Percentiles rank a stretch among this genome's conserved stretches.
phyloP scores from a whole-genome alignment of 2,888 invertebrate genomes.

The Galerucella calmariensis region DNA sequence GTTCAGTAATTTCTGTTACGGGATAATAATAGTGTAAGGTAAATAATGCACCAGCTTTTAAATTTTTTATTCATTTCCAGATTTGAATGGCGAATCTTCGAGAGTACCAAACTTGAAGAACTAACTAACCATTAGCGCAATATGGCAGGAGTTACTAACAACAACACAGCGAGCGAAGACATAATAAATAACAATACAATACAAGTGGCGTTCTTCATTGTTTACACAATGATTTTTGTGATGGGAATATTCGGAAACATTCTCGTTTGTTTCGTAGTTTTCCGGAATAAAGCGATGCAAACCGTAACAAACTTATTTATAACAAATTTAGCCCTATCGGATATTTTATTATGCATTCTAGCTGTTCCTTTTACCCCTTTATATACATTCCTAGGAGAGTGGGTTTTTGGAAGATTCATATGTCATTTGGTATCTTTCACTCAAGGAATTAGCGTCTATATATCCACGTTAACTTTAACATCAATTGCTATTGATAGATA shows the following conservation, averaged over 20 bases:
- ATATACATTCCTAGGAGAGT: conserved; percentile 89
- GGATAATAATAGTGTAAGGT: too few species aligned
- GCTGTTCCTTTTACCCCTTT: conserved; percentile 97
- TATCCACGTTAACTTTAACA: conserved; percentile 95
- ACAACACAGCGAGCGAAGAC: conserved; percentile 46
- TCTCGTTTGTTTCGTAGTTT: conserved; percentile 93
- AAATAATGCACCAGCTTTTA: too few species aligned
- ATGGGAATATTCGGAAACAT: conserved; percentile 91
- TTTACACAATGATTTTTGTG: conserved; percentile 88
- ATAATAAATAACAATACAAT: conserved; percentile 74
- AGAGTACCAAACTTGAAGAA: not conserved
- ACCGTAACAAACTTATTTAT: conserved; percentile 98
- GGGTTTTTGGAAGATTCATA: conserved; percentile 91
- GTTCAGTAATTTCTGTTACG: too few species aligned
- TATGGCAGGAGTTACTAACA: conserved; percentile 35
- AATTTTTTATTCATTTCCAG: not conserved
- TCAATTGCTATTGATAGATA: conserved; percentile 98
- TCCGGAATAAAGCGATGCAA: conserved; percentile 94
- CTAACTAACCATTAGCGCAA: conserved; percentile 17
- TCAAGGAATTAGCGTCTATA: conserved; percentile 96
- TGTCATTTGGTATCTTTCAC: conserved; percentile 95
- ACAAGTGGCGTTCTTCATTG: conserved; percentile 78
- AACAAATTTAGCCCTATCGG: conserved; percentile 94
- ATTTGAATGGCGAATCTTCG: not conserved
- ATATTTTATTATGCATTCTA: conserved; percentile 90